Conservation (phyloP, 2,113 vertebrate genomes). For the Chloropsis cyanopogon region DNA sequence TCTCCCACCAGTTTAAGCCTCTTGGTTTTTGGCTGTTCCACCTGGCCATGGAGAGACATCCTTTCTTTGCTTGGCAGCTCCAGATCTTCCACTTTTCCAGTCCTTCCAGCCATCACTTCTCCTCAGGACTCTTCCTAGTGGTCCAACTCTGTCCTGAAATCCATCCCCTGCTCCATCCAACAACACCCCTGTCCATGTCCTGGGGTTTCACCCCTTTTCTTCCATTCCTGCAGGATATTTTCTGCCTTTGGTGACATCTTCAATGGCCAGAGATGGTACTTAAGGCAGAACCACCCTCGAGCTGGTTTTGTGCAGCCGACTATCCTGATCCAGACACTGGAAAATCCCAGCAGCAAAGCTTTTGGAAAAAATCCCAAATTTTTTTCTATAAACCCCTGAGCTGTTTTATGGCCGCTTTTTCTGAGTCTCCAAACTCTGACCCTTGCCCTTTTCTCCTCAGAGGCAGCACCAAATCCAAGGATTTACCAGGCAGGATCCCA, state of each 20-base stretch:
- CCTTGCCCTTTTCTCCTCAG: neutral
- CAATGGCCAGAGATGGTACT: neutral
- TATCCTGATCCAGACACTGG: neutral
- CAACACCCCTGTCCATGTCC: neutral
- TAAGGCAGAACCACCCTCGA: neutral
- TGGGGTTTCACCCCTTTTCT: neutral
- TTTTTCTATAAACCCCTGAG: neutral
- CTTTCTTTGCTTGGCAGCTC: neutral
- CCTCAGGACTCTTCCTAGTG: neutral
- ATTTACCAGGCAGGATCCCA: neutral
- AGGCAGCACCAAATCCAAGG: neutral
- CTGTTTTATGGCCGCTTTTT: neutral
- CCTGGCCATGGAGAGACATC: neutral
- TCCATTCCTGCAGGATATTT: neutral
- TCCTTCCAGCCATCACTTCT: neutral
- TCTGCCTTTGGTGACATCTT: neutral
- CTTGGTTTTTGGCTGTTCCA: neutral
- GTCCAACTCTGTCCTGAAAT: neutral
- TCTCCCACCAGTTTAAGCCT: neutral
- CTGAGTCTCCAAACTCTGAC: neutral
- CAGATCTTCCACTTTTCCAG: neutral
- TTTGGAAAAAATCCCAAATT: accelerated
- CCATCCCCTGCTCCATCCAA: neutral
- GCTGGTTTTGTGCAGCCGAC: neutral
- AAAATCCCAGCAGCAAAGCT: neutral